phyloP scores from a whole-genome alignment of 2,113 vertebrate genomes.

The Cryptotis parvus region DNA sequence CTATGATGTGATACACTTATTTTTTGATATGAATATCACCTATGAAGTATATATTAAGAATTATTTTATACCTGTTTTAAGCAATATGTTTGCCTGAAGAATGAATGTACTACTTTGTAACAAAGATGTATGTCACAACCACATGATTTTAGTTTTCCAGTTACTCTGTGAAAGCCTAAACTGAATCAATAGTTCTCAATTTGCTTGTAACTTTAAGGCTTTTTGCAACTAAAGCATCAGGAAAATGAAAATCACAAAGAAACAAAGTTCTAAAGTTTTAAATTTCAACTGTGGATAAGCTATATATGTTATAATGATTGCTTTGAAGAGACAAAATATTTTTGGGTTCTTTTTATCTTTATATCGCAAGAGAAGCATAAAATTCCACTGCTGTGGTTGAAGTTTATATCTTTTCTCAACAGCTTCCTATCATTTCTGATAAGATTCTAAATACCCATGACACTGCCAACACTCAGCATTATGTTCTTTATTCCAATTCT shows the following conservation, averaged over 20 bases:
- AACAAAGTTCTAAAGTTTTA: slow-evolving; percentile 31
- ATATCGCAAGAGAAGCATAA: not conserved
- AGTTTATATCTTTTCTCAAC: not conserved
- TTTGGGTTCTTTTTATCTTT: not conserved
- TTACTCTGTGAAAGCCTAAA: slow-evolving; percentile 32
- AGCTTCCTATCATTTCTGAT: not conserved
- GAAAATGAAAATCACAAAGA: not conserved
- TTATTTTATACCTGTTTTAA: not conserved
- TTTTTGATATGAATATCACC: too few relatives aligned
- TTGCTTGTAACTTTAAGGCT: slow-evolving; percentile 58
- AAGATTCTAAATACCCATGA: not conserved
- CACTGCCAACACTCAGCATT: not conserved
- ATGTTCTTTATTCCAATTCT: not conserved
- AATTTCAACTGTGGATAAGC: not conserved
- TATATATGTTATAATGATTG: not conserved
- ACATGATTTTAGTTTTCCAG: slow-evolving; percentile 57
- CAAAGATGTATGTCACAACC: slow-evolving; percentile 41
- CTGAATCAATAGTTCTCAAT: slow-evolving; percentile 70
- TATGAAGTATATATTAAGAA: slow-evolving; percentile 43
- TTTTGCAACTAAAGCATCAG: not conserved
- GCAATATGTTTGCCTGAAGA: slow-evolving; percentile 27
- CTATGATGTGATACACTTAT: not conserved
- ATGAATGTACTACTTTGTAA: slow-evolving; percentile 18
- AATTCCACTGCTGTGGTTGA: not conserved
- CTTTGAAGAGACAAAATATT: not conserved